These are phyloP conservation scores for Etheostoma nigrum DNA, from an alignment of 2,797 vertebrate species.

Conservation along the genomic window DNA sequence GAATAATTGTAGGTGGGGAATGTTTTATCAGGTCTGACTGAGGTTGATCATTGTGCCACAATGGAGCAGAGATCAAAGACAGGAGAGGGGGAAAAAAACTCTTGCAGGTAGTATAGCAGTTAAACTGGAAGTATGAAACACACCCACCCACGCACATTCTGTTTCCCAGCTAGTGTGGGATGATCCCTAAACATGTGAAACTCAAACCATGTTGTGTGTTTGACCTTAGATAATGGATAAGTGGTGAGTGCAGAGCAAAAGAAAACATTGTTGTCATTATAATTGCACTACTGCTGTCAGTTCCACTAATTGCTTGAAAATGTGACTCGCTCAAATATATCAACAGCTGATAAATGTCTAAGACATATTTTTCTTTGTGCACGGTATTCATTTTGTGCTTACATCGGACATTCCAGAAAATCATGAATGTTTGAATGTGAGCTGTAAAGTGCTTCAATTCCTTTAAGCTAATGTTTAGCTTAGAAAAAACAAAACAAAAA, in stretches of 20 bases:
- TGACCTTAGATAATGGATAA: constrained; percentile 43
- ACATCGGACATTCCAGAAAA: constrained; percentile 48
- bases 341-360: constrained; percentile 26
- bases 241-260: constrained; percentile 17
- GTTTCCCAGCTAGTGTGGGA: constrained; percentile 70
- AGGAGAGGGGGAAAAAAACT: constrained; percentile 55
- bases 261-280: background rate
- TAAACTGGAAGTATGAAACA: constrained; percentile 69
- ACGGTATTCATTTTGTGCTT: constrained; percentile 36
- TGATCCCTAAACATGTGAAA: constrained; percentile 70
- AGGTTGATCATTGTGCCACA: constrained; percentile 53
- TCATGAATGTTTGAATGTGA: constrained; percentile 39
- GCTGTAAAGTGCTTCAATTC: constrained; percentile 37
- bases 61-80: constrained; percentile 64
- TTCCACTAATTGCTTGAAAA: constrained; percentile 9
- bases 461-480: constrained; percentile 31
- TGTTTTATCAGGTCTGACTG: constrained; percentile 60
- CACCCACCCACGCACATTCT: constrained; percentile 61
- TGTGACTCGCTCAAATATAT: constrained; percentile 8
- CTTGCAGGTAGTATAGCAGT: constrained; percentile 62
- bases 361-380: constrained; percentile 30
- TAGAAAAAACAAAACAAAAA: constrained; percentile 52
- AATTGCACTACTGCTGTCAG: background rate
- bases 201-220: constrained; percentile 47
- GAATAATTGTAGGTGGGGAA: constrained; percentile 70